A percentile compares a stretch with the other conserved stretches of the same genome.
phyloP scores from a whole-genome alignment of 2,888 invertebrate species.

The Euplexia lucipara region DNA sequence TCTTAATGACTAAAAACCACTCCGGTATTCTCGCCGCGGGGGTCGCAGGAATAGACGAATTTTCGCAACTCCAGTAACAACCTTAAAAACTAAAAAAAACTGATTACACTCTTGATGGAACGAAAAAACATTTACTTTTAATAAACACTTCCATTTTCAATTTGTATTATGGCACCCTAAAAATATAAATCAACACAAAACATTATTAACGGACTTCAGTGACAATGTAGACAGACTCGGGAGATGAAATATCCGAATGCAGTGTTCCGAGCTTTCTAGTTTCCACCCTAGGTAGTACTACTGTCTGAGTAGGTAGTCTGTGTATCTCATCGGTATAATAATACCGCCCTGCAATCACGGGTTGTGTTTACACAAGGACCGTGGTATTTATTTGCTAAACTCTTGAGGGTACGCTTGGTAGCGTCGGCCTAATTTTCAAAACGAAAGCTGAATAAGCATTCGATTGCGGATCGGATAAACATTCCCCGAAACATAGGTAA shows the following conservation, averaged over 20 bases:
- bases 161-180: background rate
- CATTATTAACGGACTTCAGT: conserved; percentile 30
- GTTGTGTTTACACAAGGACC: conserved; percentile 79
- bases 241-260: conserved; percentile 62
- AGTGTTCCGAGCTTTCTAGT: conserved; percentile 48
- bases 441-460: conserved; percentile 84
- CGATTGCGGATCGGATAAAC: conserved; percentile 79
- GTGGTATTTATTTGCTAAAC: conserved; percentile 86
- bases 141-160: background rate
- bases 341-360: conserved; percentile 75
- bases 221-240: conserved; percentile 47
- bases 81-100: background rate
- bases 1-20: no score
- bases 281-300: conserved; percentile 34
- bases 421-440: conserved; percentile 81
- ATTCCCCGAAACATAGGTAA: conserved; percentile 71
- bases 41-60: no score
- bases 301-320: conserved; percentile 23
- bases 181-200: conserved; percentile 37
- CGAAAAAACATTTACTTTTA: background rate
- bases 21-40: no score
- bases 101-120: background rate
- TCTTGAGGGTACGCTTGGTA: conserved; percentile 79
- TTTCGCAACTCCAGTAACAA: background rate
- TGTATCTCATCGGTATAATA: conserved; percentile 56